Conservation (phyloP, 2,888 invertebrate species). For the Lamellibrachia columna region DNA sequence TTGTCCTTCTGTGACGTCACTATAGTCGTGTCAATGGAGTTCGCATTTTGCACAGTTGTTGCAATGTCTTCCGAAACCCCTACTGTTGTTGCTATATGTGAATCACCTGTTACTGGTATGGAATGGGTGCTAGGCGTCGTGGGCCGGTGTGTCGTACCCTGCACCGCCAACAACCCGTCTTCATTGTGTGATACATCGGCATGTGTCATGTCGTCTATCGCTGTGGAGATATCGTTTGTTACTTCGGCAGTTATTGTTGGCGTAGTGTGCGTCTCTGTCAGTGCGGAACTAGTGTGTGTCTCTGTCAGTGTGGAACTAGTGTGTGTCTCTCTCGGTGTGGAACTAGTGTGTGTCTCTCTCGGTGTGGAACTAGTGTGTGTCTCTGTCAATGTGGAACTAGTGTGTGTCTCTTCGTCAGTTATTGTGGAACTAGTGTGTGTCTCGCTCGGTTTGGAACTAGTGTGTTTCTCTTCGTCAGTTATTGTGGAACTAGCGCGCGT, state of each 20-base stretch:
- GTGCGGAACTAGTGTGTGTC: not conserved
- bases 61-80: not conserved
- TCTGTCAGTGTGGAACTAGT: not conserved
- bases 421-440: not conserved
- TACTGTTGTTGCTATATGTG: not conserved
- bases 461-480: not conserved
- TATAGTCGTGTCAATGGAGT: not conserved
- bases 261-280: not conserved
- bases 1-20: not conserved
- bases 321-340: not conserved
- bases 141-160: not conserved
- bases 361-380: not conserved
- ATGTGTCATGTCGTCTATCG: not conserved
- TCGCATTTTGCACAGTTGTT: not conserved
- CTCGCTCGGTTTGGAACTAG: not conserved
- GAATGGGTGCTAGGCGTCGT: not conserved
- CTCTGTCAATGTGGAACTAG: not conserved
- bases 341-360: not conserved
- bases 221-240: not conserved
- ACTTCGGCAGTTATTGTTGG: not conserved
- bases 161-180: not conserved
- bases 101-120: not conserved
- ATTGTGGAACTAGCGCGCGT: not conserved
- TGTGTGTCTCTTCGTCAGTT: not conserved
- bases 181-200: not conserved